phyloP scores from a whole-genome alignment of 1,140 invertebrate species.

The Plodia interpunctella region DNA sequence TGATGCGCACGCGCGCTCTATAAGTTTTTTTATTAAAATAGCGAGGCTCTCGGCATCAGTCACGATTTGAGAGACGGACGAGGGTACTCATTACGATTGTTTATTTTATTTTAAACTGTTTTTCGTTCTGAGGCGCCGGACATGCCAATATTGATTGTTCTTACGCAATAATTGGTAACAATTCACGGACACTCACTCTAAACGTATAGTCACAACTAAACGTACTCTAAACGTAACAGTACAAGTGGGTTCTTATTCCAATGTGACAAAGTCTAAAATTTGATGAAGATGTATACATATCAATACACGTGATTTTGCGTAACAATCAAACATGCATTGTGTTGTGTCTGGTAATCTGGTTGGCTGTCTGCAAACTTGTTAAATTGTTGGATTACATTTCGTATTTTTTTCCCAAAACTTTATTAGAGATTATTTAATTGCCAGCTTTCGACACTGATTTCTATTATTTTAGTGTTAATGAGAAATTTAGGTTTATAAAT shows the following conservation, averaged over 20 bases:
- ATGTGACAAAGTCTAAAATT: no score
- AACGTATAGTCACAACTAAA: background rate
- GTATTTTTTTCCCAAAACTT: background rate
- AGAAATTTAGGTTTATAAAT: background rate
- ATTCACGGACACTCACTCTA: background rate
- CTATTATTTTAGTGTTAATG: background rate
- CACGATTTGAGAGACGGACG: conserved; percentile 68
- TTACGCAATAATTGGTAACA: background rate
- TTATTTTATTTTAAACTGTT: conserved; percentile 52
- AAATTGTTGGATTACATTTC: background rate
- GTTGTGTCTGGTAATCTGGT: no score
- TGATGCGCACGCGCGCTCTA: background rate
- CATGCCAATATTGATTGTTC: conserved; percentile 15
- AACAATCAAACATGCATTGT: no score
- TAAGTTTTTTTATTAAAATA: background rate
- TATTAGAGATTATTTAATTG: background rate
- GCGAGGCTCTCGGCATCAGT: conserved; percentile 22
- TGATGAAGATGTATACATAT: no score
- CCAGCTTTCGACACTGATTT: background rate
- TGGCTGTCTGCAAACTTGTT: no score
- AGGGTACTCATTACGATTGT: conserved; percentile 62
- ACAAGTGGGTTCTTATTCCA: no score
- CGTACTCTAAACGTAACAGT: no score
- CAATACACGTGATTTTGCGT: no score
- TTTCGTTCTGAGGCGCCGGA: conserved; percentile 16